phyloP scores from a whole-genome alignment of 2,113 vertebrate genomes.

The Gracilinanus agilis region DNA sequence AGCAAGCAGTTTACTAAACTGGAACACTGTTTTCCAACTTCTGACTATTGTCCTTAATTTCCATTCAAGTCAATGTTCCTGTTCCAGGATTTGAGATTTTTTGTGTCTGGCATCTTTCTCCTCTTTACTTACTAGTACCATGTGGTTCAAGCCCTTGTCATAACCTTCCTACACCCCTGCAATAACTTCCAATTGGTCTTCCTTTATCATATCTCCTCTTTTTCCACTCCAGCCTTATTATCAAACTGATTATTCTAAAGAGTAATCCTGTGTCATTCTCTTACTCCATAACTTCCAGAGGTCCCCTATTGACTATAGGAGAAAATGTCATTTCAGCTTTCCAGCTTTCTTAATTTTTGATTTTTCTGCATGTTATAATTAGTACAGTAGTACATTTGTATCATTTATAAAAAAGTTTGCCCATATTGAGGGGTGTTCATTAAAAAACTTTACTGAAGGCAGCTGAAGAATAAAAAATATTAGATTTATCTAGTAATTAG shows the following conservation, averaged over 20 bases:
- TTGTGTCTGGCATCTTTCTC: not conserved
- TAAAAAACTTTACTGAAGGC: not conserved
- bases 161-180: not conserved
- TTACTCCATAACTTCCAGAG: not conserved
- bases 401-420: not conserved
- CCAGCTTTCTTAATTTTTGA: not conserved
- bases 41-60: accelerated
- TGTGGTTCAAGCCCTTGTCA: not conserved
- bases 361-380: not conserved
- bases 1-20: not conserved
- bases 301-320: not conserved
- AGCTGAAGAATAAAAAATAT: not conserved
- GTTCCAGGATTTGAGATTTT: not conserved
- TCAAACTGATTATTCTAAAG: not conserved
- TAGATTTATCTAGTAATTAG: not conserved
- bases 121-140: not conserved
- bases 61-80: not conserved
- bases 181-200: not conserved
- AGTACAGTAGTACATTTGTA: not conserved
- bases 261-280: not conserved
- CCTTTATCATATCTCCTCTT: not conserved
- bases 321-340: not conserved
- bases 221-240: not conserved
- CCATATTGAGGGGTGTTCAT: not conserved
- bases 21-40: not conserved